Evolutionary conservation across 2,113 vertebrate genomes (phyloP), one percentile per base, ranked within the genome.

Genomic region (Pedetes capensis): DNA sequence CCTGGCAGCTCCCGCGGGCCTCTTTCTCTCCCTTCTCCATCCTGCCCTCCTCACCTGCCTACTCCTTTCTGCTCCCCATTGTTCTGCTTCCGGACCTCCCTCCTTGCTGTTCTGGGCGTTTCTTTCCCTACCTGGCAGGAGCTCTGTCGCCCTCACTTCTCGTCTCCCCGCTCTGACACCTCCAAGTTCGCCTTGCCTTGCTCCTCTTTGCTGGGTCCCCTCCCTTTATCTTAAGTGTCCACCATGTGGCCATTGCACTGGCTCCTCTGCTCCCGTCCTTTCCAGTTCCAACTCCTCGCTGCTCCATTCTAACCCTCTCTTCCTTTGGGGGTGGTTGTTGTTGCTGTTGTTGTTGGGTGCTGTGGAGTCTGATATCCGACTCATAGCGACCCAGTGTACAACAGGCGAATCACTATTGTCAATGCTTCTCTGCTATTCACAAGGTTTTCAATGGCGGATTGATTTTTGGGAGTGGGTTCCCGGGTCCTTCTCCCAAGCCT

Each of bases 231-330:
- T 81, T 75, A 32, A 34, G 6, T 53, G 34, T 32, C 68, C 25
- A 18, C 57, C 25, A 0, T 4, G 8, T 2, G 12, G 49, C 32
- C 6, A 8, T 9, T 17, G 29, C 25, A 27, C 25, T 59, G 6
- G 1, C 5, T 42, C 16, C 66, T 61, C 44, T 4, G 17, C 39
- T 55, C 71, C 7, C 27, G 29, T 11, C 75, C 39, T 17, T 32
- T 27, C 34, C 89, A 39, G 4, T 25, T 78, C 63, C 55, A 25
- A 14, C 18, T 34, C n/a, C 37, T 44, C 25, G 3, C n/a, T 29
- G 47, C 87, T 22, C 16, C n/a, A 1, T 18, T 55, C 18, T 2
- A 32, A 2, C 44, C 27, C 44, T 42, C 47, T 80, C 64, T 63
- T 55, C 69, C 51, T n/a, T n/a, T n/a, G n/a, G n/a, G n/a, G n/a